These are phyloP conservation scores for Hypotaenidia okinawae DNA, from an alignment of 2,797 vertebrate species.

Conservation along the genomic window DNA sequence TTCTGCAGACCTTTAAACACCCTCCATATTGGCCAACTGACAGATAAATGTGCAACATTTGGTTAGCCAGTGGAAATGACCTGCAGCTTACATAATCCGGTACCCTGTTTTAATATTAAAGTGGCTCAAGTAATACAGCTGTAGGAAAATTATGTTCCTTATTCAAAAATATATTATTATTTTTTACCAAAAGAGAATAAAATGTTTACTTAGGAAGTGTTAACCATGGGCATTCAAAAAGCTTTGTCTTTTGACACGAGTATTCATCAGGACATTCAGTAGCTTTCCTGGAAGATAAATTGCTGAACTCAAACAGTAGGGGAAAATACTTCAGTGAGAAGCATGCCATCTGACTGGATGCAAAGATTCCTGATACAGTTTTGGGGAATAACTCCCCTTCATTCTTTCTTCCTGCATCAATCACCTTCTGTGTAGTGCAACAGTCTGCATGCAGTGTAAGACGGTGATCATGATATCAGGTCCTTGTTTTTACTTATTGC, in stretches of 20 bases:
- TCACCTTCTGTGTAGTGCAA: background rate
- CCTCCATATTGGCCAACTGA: rapidly evolving
- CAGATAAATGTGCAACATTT: background rate
- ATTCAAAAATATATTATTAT: slow-evolving; percentile 3
- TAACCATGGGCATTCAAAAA: slow-evolving; percentile 28
- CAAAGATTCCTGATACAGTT: background rate
- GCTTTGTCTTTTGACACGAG: slow-evolving; percentile 21
- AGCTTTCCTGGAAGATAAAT: slow-evolving; percentile 36
- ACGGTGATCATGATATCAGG: background rate
- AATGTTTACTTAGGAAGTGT: background rate
- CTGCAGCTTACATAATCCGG: background rate
- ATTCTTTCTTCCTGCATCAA: background rate
- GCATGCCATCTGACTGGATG: background rate
- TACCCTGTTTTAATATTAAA: background rate
- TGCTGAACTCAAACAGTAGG: background rate
- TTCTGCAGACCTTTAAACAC: background rate
- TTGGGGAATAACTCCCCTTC: background rate
- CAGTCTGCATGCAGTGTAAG: background rate
- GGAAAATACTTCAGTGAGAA: slow-evolving; percentile 14
- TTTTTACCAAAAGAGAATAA: background rate
- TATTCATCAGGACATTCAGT: background rate
- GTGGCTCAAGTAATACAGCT: background rate
- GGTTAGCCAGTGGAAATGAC: background rate
- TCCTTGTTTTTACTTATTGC: background rate
- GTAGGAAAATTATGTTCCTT: background rate